These are phyloP conservation scores for Penaeus monodon DNA, from an alignment of 2,888 invertebrate genomes.

Conservation along the genomic window DNA sequence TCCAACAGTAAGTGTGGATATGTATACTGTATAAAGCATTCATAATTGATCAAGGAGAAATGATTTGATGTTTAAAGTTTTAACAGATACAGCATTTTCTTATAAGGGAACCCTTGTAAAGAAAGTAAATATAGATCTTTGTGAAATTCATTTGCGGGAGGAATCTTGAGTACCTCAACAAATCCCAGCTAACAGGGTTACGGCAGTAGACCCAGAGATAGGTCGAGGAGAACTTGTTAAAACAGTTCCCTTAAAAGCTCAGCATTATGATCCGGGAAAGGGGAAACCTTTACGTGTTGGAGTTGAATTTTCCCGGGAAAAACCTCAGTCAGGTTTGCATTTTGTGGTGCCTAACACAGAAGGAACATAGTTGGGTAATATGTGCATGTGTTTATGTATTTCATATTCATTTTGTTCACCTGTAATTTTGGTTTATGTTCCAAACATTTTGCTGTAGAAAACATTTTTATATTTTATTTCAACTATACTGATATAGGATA, in stretches of 20 bases:
- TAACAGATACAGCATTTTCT: no score
- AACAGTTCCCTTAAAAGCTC: constrained; percentile 86
- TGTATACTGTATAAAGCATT: neutral
- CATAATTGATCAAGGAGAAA: no score
- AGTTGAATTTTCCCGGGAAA: constrained; percentile 92
- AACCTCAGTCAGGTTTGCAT: constrained; percentile 93
- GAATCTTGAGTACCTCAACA: constrained; percentile 87
- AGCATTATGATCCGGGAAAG: constrained; percentile 84
- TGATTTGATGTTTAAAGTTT: no score
- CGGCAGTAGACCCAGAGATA: constrained; percentile 90
- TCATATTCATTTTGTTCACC: neutral
- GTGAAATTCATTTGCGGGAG: constrained; percentile 75
- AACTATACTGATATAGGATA: no score
- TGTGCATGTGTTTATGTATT: neutral
- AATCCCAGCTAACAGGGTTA: constrained; percentile 82
- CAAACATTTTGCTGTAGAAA: neutral
- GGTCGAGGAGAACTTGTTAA: constrained; percentile 89
- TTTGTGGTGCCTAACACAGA: constrained; percentile 92
- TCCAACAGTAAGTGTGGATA: constrained; percentile 55
- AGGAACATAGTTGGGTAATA: constrained; percentile 80
- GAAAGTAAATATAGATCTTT: neutral
- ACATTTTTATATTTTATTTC: no score
- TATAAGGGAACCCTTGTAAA: neutral
- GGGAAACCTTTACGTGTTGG: constrained; percentile 86
- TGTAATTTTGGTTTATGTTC: neutral